Evolutionary conservation across 2,797 vertebrate species (phyloP), one percentile per base, ranked within the genome.

Genomic region (Pteronotus mesoamericanus): DNA sequence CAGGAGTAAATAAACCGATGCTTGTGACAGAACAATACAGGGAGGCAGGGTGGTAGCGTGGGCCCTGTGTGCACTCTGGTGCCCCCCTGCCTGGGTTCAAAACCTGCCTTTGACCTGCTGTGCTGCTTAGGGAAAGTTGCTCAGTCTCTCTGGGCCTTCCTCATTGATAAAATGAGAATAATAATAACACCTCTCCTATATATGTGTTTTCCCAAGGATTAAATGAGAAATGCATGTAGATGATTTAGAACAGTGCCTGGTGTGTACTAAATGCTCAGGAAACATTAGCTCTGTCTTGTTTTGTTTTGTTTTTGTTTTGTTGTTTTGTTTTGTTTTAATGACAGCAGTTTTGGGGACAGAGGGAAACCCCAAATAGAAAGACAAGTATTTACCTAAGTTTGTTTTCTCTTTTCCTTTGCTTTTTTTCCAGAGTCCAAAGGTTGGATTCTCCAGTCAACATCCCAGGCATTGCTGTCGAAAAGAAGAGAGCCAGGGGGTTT

Each of bases 141-240:
- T 37, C 37, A n/a, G 53, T 61, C 44, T 89, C 44, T 82, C 80
- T 86, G 74, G 32, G 46, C 14, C 86, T 84, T 91, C 71, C 48
- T 92, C 39, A 32, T 0, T 64, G 53, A 53, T 77, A 75, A 96
- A 64, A 92, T 14, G 37, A 12, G 26, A 44, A 69, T 89, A 19
- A 72, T 42, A 82, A 84, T 48, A 89, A 29, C 24, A 68, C 14
- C 22, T 61, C 75, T 66, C 69, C 29, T 83, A 16, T 37, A 19
- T 55, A 34, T 51, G 14, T 48, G 14, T 29, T 34, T 86, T 93
- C 53, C 55, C 16, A 37, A 59, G 74, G 19, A 82, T 75, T 86
- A 79, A 46, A 39, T 48, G 72, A 34, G 21, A 89, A 15, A 24
- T 74, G 6, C 15, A 7, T 57, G 19, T 29, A 42, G 6, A 75